Percentiles rank a stretch among this genome's conserved stretches.
phyloP scores from a whole-genome alignment of 2,113 vertebrate species.

The Excalfactoria chinensis region DNA sequence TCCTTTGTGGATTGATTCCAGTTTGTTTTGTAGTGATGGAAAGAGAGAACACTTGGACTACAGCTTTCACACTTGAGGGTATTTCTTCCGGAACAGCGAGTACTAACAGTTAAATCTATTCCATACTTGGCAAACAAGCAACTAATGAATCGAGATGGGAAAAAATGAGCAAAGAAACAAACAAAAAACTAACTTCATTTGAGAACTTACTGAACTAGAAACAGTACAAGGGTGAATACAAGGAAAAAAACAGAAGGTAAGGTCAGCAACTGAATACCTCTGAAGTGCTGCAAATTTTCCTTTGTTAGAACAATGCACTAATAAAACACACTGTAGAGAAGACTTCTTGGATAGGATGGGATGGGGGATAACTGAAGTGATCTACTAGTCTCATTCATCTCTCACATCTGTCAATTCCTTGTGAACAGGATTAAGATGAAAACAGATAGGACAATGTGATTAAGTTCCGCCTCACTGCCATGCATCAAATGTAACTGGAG shows the following conservation, averaged over 20 bases:
- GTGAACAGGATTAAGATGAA: constrained; percentile 3
- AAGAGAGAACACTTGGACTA: neutral
- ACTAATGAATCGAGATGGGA: neutral
- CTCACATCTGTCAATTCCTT: neutral
- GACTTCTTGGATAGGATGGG: neutral
- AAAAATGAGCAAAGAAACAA: neutral
- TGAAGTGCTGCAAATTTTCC: neutral
- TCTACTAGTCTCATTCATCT: neutral
- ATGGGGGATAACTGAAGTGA: neutral
- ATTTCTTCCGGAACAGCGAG: neutral
- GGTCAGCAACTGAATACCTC: neutral
- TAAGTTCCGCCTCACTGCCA: neutral
- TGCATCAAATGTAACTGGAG: neutral
- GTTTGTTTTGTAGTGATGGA: neutral
- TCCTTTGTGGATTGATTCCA: neutral
- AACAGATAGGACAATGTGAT: neutral
- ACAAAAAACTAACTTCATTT: neutral
- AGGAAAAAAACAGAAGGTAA: neutral
- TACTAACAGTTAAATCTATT: neutral
- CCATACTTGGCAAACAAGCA: neutral
- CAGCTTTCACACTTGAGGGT: neutral
- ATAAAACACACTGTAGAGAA: neutral
- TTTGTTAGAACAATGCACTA: neutral
- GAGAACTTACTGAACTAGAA: neutral
- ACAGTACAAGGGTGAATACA: neutral